Percentiles rank a stretch among this genome's conserved stretches.
These are phyloP conservation scores for Lophius piscatorius DNA, from an alignment of 2,113 vertebrate genomes.

Conservation along the genomic window DNA sequence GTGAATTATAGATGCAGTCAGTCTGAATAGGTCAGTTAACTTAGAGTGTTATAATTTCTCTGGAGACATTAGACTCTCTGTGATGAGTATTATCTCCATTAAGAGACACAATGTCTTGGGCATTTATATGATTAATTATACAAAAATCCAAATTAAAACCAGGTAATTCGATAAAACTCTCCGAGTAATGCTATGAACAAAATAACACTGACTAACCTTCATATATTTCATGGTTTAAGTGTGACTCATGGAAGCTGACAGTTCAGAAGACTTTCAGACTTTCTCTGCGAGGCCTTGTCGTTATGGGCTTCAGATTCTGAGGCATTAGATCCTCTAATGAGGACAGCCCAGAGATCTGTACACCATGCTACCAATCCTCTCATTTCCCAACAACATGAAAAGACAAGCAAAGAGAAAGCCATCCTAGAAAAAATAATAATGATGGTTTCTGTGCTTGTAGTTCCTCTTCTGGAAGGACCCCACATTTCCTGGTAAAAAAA, in stretches of 20 bases:
- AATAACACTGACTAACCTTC: slow-evolving; percentile 39
- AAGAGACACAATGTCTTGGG: slow-evolving; percentile 38
- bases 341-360: slow-evolving; percentile 40
- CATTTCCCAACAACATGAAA: slow-evolving; percentile 58
- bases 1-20: slow-evolving; percentile 61
- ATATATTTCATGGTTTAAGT: slow-evolving; percentile 30
- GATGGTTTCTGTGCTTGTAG: slow-evolving; percentile 47
- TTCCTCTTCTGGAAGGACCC: slow-evolving; percentile 41
- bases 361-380: slow-evolving; percentile 35
- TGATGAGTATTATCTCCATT: slow-evolving; percentile 45
- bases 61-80: slow-evolving; percentile 28
- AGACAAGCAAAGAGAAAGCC: slow-evolving; percentile 47
- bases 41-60: slow-evolving; percentile 48
- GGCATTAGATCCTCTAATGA: slow-evolving; percentile 53
- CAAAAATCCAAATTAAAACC: slow-evolving; percentile 40
- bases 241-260: slow-evolving; percentile 41
- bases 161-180: slow-evolving; percentile 17
- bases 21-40: slow-evolving; percentile 35
- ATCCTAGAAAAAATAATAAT: slow-evolving; percentile 37
- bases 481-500: slow-evolving; percentile 46
- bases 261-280: slow-evolving; percentile 33
- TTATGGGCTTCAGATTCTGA: slow-evolving; percentile 34
- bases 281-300: slow-evolving; percentile 5
- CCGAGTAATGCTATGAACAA: slow-evolving; percentile 29
- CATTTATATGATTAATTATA: slow-evolving; percentile 40